A percentile compares a stretch with the other conserved stretches of the same genome.
Conservation (phyloP, 2,113 vertebrate genomes). For the Nannospalax galili region DNA sequence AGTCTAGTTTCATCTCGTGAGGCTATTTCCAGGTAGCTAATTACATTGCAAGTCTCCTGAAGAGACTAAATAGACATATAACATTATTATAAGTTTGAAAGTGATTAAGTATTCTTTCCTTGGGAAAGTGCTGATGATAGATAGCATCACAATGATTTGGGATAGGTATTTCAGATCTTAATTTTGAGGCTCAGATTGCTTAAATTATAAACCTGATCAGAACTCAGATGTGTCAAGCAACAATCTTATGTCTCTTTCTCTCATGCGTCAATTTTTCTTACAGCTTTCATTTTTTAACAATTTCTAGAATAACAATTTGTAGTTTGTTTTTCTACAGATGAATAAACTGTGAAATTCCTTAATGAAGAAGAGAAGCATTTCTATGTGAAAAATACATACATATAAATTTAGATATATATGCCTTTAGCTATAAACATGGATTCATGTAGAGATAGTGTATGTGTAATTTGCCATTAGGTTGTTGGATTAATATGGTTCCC, state of each 20-base stretch:
- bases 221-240: not conserved
- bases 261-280: not conserved
- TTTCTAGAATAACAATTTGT: no score
- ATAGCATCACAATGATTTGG: not conserved
- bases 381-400: no score
- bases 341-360: no score
- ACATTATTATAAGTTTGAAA: not conserved
- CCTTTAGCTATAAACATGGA: no score
- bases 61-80: not conserved
- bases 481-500: no score
- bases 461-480: no score
- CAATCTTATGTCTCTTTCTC: not conserved
- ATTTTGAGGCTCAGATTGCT: not conserved
- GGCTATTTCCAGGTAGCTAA: not conserved
- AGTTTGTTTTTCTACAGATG: no score
- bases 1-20: not conserved
- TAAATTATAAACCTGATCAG: not conserved
- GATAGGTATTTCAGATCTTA: not conserved
- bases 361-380: no score
- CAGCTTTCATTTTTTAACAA: not conserved
- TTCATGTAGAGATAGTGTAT: no score
- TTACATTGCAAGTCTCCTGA: not conserved
- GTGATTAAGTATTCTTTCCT: not conserved
- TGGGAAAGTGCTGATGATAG: not conserved
- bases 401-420: no score